These are phyloP conservation scores for Camponotus vicinus DNA, from an alignment of 1,140 invertebrate genomes.

Conservation along the genomic window DNA sequence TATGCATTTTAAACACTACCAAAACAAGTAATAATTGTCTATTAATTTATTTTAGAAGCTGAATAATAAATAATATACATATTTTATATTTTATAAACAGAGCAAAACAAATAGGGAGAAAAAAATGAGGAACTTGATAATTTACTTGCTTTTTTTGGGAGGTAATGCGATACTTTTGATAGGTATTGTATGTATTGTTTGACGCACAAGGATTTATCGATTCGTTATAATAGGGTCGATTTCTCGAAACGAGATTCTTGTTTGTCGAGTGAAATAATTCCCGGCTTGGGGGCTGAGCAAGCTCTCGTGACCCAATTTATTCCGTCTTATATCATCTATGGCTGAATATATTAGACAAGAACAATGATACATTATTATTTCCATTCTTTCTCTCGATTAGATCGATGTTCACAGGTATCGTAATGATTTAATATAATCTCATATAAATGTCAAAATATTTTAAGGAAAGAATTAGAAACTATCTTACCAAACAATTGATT, in stretches of 20 bases:
- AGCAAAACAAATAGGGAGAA: too few species aligned
- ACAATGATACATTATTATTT: conserved; percentile 32
- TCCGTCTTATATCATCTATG: conserved; percentile 23
- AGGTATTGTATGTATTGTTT: neutral
- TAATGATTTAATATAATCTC: conserved; percentile 17
- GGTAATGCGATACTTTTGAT: too few species aligned
- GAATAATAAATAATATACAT: too few species aligned
- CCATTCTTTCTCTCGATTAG: conserved; percentile 39
- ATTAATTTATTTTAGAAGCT: too few species aligned
- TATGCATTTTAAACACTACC: too few species aligned
- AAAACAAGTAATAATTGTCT: too few species aligned
- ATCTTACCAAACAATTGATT: neutral
- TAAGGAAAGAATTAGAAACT: neutral
- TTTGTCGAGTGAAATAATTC: conserved; percentile 51
- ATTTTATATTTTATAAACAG: too few species aligned
- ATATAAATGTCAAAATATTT: conserved; percentile 24
- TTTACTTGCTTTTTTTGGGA: too few species aligned
- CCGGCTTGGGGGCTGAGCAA: neutral
- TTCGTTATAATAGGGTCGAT: conserved; percentile 13
- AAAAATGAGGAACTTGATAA: too few species aligned
- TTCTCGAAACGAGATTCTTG: conserved; percentile 47
- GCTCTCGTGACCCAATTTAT: conserved; percentile 29
- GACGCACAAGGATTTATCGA: neutral
- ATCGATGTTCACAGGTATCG: neutral
- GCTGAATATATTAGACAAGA: neutral